These are phyloP conservation scores for Eptatretus burgeri DNA, from an alignment of 2,113 vertebrate genomes.

Conservation along the genomic window DNA sequence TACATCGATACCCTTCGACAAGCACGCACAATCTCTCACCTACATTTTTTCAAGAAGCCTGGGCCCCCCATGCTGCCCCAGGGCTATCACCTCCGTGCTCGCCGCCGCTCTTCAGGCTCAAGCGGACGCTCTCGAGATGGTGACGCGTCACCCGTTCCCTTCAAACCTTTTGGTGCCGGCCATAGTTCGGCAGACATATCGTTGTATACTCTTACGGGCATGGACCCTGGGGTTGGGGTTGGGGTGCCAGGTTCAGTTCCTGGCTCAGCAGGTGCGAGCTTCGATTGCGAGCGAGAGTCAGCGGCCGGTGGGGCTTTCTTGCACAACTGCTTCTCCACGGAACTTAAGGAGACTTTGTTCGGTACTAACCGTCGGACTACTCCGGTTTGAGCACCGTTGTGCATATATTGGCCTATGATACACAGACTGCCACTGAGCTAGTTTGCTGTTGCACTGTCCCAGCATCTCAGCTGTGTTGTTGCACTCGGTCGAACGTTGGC, in stretches of 20 bases:
- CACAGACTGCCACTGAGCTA: too few relatives aligned
- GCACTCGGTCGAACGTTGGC: too few relatives aligned
- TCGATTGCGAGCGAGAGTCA: slow-evolving; percentile 18
- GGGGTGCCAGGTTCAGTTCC: slow-evolving; percentile 55
- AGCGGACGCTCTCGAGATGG: slow-evolving; percentile 65
- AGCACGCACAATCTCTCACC: slow-evolving; percentile 41
- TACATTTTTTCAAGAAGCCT: slow-evolving; percentile 52
- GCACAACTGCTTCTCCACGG: slow-evolving; percentile 81
- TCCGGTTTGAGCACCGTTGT: slow-evolving; percentile 33
- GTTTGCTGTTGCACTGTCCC: too few relatives aligned
- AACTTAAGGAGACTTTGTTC: slow-evolving; percentile 45
- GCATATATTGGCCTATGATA: too few relatives aligned
- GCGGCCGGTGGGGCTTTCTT: slow-evolving; percentile 14
- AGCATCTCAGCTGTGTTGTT: too few relatives aligned
- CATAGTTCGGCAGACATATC: slow-evolving; percentile 62
- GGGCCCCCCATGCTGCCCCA: slow-evolving; percentile 69
- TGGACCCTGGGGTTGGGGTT: slow-evolving; percentile 42
- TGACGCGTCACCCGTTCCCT: slow-evolving; percentile 37
- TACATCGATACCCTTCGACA: slow-evolving; percentile 94
- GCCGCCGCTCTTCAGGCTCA: slow-evolving; percentile 37
- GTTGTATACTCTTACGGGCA: slow-evolving; percentile 56
- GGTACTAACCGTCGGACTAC: slow-evolving; percentile 64
- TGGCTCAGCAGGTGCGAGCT: slow-evolving; percentile 16
- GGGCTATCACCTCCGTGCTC: slow-evolving; percentile 47
- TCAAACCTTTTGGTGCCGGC: slow-evolving; percentile 35